These are phyloP conservation scores for Isoperla grammatica DNA, from an alignment of 2,888 invertebrate genomes.

Conservation along the genomic window DNA sequence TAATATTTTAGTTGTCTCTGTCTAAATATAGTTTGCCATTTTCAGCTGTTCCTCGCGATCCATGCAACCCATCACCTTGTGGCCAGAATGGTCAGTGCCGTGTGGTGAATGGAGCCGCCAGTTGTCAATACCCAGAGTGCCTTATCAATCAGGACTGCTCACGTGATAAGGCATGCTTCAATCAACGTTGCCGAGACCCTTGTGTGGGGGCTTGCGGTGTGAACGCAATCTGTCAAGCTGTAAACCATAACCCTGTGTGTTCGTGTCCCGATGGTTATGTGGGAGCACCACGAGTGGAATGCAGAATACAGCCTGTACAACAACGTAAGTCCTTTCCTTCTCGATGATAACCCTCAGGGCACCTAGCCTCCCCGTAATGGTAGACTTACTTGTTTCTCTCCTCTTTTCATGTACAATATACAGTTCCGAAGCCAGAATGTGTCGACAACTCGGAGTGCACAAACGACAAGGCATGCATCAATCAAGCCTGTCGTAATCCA, in stretches of 20 bases:
- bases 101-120: conserved; percentile 60
- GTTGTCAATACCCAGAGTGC: conserved; percentile 81
- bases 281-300: conserved; percentile 72
- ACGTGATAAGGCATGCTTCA: conserved; percentile 71
- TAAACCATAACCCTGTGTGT: conserved; percentile 72
- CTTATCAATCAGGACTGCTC: conserved; percentile 84
- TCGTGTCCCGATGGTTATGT: conserved; percentile 72
- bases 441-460: conserved; percentile 69
- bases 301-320: conserved; percentile 48
- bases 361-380: background rate
- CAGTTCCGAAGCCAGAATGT: conserved; percentile 67
- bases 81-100: conserved; percentile 76
- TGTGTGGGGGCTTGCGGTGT: conserved; percentile 76
- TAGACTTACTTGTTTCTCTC: conserved; percentile 34
- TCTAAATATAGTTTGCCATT: background rate
- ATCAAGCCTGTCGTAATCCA: conserved; percentile 66
- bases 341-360: no score
- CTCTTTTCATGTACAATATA: conserved; percentile 27
- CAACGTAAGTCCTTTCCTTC: conserved; percentile 34
- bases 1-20: no score
- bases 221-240: conserved; percentile 71
- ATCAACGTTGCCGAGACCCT: conserved; percentile 78
- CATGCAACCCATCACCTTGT: conserved; percentile 82
- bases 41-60: conserved; percentile 51
- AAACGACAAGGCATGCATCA: conserved; percentile 76